Evolutionary conservation across 2,797 vertebrate species (phyloP), one percentile per base, ranked within the genome.

Genomic region (Dipus sagitta): DNA sequence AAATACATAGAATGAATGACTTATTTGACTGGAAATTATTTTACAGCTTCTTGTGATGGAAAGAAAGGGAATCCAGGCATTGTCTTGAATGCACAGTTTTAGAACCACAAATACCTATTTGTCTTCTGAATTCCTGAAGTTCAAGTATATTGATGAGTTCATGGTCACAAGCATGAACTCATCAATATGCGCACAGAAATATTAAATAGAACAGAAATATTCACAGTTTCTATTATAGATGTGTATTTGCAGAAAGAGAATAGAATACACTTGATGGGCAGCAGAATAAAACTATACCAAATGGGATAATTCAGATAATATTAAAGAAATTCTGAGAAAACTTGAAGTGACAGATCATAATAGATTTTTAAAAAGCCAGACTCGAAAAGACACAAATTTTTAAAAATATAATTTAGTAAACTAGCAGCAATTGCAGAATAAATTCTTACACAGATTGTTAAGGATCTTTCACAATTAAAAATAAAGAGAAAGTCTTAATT

Each of bases 41-140:
- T 89, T 89, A 89, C 15, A 82, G 75, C 30, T 91, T 92, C 62
- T 67, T 65, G 38, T 89, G 85, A 92, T 95, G 20, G 83, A 92
- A 94, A 79, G 77, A n/a, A 92, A 92, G 7, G 32, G 38, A 83
- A 81, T 62, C 34, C 68, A 87, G 90, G 42, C 24, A 72, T 74
- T 88, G 86, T 86, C 76, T 93, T 86, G 23, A 77, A 92, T 92
- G 24, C 18, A 86, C 23, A 68, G 60, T 68, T 64, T 91, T 92
- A 65, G 92, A 87, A 85, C 8, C 4, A 0, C 62, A 42, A 52
- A 67, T 81, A 1, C 38, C 26, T 67, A 20, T 20, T 20, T 26
- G 24, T 74, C 21, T 85, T 92, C 24, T 89, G 28, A 77, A 88
- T 14, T 88, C 20, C 13, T 34, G 54, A 76, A 17, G 67, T 90